Base-by-base conservation (phyloP, 2,113 vertebrate genomes). In the Pipra filicauda region DNA sequence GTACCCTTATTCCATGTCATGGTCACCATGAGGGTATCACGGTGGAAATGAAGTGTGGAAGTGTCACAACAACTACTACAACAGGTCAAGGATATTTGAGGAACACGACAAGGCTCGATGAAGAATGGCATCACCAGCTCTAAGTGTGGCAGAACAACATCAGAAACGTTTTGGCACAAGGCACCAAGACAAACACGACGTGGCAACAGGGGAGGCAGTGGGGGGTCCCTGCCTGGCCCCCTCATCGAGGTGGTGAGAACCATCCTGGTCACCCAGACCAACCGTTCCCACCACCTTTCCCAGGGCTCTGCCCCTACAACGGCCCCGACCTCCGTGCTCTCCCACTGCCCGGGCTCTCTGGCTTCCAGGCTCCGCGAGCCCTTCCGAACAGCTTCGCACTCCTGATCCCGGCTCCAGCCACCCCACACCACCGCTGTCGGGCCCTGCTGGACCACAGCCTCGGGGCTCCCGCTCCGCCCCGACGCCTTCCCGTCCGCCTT, bases 101-200 rank as follows among this genome's bases (percentile, higher is more conserved):
- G 51, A 64, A 39, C 6, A 7, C 2, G 23, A 19, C 39, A 27
- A 65, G 65, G 55, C 31, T 30, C 0, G 0, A 19, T 0, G 31
- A 15, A 35, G 37, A 71, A 31, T 0, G 21, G 67, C 28, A 65
- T 12, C n/a, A 7, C 35, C 66, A 62, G 5, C 59, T 49, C 0
- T 0, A 24, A 31, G 83, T 0, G 8, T 2, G 14, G 54, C 0
- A 1, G 48, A 27, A 52, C 0, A 0, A 27, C 0, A 4, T 74
- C 55, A 51, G 31, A 3, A 85, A 46, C 0, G 0, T 15, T 49
- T 51, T 0, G 1, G 49, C 39, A 48, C 8, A 4, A 27, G 0
- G 8, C 69, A 11, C 33, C 31, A 17, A 20, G 26, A 28, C 6
- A 41, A 80, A 46, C 31, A 23, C 0, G 0, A 20, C 1, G 0